Percentiles rank a stretch among this genome's conserved stretches.
Conservation (phyloP, 2,888 invertebrate species). For the Drosophila subsilvestris region DNA sequence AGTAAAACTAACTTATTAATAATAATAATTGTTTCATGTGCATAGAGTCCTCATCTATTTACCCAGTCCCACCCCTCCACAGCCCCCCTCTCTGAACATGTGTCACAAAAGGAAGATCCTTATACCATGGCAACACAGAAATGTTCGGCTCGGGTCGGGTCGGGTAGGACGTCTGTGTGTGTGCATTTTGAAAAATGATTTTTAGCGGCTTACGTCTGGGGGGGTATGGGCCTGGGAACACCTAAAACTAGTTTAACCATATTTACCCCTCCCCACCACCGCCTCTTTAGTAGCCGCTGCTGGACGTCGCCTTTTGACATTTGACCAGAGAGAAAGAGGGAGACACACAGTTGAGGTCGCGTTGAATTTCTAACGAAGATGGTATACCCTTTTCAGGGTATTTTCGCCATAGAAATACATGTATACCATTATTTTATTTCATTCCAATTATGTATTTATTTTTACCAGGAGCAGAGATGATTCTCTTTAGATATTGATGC, state of each 20-base stretch:
- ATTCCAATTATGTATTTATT: neutral
- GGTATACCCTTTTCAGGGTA: neutral
- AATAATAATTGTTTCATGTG: conserved; percentile 76
- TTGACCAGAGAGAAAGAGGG: conserved; percentile 29
- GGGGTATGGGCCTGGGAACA: conserved; percentile 25
- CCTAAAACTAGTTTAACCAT: conserved; percentile 40
- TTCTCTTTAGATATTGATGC: too few species aligned
- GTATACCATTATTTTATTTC: too few species aligned
- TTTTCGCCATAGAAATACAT: too few species aligned
- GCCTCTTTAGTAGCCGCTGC: conserved; percentile 26
- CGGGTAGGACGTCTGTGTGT: conserved; percentile 48
- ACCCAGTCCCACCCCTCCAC: neutral
- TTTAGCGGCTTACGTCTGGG: conserved; percentile 61
- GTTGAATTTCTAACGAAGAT: neutral
- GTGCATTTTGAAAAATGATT: conserved; percentile 72
- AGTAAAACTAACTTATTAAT: conserved; percentile 75
- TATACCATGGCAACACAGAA: conserved; percentile 26
- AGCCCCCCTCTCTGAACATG: conserved; percentile 49
- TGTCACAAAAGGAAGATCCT: conserved; percentile 57
- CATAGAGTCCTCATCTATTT: conserved; percentile 24
- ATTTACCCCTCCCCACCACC: neutral
- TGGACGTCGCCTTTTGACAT: conserved; percentile 52
- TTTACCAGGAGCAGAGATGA: too few species aligned
- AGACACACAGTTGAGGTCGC: neutral
- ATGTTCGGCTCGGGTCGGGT: conserved; percentile 43